Percentiles rank a stretch among this genome's conserved stretches.
phyloP scores from a whole-genome alignment of 2,888 invertebrate species.

The Acleris holmiana region DNA sequence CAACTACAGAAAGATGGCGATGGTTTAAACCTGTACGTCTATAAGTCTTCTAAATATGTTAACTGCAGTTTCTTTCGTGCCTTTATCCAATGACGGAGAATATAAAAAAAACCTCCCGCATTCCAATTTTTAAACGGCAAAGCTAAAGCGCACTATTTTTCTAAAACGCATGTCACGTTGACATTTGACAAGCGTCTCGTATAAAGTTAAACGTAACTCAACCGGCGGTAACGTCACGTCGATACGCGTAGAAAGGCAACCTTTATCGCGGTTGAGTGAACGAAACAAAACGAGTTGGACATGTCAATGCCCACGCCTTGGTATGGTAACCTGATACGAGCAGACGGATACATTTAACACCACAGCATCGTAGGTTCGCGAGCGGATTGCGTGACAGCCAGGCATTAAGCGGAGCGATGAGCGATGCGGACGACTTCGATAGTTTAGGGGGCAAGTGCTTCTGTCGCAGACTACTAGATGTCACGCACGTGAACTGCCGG shows the following conservation, averaged over 20 bases:
- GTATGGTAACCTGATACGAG: constrained; percentile 80
- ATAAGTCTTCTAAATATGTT: too few species aligned
- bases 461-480: constrained; percentile 64
- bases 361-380: constrained; percentile 56
- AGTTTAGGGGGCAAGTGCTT: constrained; percentile 58
- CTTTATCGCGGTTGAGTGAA: constrained; percentile 76
- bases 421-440: constrained; percentile 56
- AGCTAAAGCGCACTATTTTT: constrained; percentile 39
- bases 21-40: too few species aligned
- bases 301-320: constrained; percentile 84
- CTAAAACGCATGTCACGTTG: constrained; percentile 50
- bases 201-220: constrained; percentile 71
- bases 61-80: too few species aligned
- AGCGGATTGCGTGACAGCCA: constrained; percentile 52
- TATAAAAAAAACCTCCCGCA: too few species aligned
- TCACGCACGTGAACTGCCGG: constrained; percentile 58
- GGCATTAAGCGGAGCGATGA: constrained; percentile 63
- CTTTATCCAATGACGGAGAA: too few species aligned
- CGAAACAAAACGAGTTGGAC: constrained; percentile 81
- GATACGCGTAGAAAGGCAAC: constrained; percentile 80
- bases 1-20: too few species aligned
- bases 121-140: neutral
- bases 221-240: constrained; percentile 68
- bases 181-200: constrained; percentile 70
- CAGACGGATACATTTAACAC: constrained; percentile 82